Base-by-base conservation (phyloP, 2,888 invertebrate species). In the Eubasilissa splendida region DNA sequence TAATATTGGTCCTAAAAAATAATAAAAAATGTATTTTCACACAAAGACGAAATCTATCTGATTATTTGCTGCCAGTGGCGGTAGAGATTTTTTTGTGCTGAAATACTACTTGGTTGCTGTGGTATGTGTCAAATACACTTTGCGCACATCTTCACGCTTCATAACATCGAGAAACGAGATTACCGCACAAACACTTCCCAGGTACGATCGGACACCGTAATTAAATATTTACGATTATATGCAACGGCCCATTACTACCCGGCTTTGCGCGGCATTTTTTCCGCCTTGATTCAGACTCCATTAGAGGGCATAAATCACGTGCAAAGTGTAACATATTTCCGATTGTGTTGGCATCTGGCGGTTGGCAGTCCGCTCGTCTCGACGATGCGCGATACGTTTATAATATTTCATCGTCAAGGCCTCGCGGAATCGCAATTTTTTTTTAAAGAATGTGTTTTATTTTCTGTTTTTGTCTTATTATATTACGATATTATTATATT, bases 251-350 rank as follows among this genome's bases (percentile, higher is more conserved):
- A 63, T 8, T 63, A 31, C 11, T 14, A n/a, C 42, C 50, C 66
- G 2, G 68, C 42, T 12, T 14, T 68, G 68, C 52, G 14, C n/a
- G 68, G 50, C 52, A 68, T 68, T 68, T 68, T 66, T 68, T 50
- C 68, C 33, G 63, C 7, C 68, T n/a, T 52, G 50, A 68, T 12
- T 68, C 68, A 68, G 42, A 4, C 12, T 14, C 71, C 71, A 71
- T 71, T 71, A 71, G 31, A 12, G 56, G 8, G 71, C 7, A 71
- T 71, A 71, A 71, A 54, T 56, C 53, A 71, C 71, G 33, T 12
- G 52, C 14, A 56, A 71, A 56, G 54, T 71, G 71, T 54, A 71
- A 54, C 54, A 71, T 63, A 63, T 71, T 71, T 56, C 22, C 54
- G 71, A 71, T 71, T 71, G 71, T 71, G 71, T 71, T 54, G 31